Conservation (phyloP, 2,797 vertebrate genomes). For the Simalia tracyae region DNA sequence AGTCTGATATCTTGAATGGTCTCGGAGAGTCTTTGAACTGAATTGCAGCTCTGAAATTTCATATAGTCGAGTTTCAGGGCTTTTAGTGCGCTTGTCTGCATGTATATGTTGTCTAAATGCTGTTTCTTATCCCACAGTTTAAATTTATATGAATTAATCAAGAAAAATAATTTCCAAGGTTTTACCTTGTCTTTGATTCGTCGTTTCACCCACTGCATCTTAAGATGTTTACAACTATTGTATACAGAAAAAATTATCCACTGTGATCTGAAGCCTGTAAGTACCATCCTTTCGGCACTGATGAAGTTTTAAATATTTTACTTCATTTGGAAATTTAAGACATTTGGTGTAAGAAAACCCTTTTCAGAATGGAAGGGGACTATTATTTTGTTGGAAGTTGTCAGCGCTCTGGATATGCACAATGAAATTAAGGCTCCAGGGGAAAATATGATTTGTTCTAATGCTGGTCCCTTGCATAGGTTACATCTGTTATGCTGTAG, state of each 20-base stretch:
- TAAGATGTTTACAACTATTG: slow-evolving; percentile 91
- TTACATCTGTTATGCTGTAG: neutral
- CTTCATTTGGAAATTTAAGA: neutral
- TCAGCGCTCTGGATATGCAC: neutral
- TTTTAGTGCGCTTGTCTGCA: neutral
- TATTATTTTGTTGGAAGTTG: neutral
- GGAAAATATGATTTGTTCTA: neutral
- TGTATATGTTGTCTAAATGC: neutral
- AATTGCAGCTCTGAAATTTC: neutral
- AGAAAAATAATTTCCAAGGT: slow-evolving; percentile 94
- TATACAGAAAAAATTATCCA: slow-evolving; percentile 92
- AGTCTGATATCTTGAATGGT: neutral
- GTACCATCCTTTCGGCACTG: slow-evolving; percentile 26
- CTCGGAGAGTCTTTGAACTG: neutral
- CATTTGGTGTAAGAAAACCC: neutral
- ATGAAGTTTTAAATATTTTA: slow-evolving; percentile 1
- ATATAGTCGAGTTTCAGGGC: neutral
- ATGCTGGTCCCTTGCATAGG: neutral
- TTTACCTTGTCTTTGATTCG: slow-evolving; percentile 88
- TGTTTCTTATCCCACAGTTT: slow-evolving; percentile 75
- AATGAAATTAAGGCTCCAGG: neutral
- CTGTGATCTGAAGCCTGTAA: slow-evolving; percentile 94
- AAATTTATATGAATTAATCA: slow-evolving; percentile 92
- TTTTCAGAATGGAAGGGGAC: neutral
- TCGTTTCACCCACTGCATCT: slow-evolving; percentile 85